These are phyloP conservation scores for Etia nguti DNA, from an alignment of 2,113 vertebrate genomes.

Conservation along the genomic window DNA sequence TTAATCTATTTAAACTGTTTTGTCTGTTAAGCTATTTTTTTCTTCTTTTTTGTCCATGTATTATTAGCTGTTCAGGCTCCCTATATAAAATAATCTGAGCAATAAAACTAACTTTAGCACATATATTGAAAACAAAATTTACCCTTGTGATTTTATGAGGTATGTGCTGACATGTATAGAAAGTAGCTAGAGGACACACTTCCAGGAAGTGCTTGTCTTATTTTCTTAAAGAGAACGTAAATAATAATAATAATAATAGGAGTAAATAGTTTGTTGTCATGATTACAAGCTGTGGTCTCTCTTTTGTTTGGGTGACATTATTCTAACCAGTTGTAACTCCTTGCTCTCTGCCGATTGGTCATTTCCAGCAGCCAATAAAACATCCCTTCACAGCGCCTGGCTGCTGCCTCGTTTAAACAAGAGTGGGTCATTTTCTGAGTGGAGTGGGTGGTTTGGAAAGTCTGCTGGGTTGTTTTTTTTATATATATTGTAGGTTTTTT, in stretches of 20 bases:
- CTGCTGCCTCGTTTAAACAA: neutral
- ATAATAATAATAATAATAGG: neutral
- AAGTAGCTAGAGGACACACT: neutral
- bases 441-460: neutral
- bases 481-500: neutral
- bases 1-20: neutral
- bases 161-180: neutral
- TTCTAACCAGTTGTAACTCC: neutral
- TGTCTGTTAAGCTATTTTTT: neutral
- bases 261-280: neutral
- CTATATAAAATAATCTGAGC: neutral
- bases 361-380: conserved; percentile 29
- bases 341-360: conserved; percentile 21
- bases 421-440: conserved; percentile 8
- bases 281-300: neutral
- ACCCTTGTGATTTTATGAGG: neutral
- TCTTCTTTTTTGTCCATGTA: neutral
- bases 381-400: neutral
- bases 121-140: neutral
- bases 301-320: neutral
- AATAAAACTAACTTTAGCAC: neutral
- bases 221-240: neutral
- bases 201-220: neutral
- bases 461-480: neutral
- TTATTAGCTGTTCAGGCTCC: neutral